phyloP scores from a whole-genome alignment of 1,140 invertebrate species.

The Drosophila burlai region DNA sequence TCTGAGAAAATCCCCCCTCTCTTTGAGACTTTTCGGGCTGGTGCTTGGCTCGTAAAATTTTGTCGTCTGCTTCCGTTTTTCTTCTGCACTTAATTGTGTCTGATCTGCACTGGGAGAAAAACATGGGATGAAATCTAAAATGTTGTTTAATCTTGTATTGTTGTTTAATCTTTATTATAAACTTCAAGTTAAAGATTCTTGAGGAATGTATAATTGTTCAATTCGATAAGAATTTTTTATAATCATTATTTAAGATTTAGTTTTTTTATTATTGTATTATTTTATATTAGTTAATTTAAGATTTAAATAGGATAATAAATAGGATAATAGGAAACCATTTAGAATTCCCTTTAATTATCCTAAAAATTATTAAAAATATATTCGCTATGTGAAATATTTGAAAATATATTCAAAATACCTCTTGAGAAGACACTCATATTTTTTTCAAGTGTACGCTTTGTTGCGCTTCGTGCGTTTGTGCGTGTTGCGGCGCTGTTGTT shows the following conservation, averaged over 20 bases:
- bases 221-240: too few relatives aligned
- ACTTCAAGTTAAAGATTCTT: too few relatives aligned
- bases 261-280: not conserved
- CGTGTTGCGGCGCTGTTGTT: conserved; percentile 46
- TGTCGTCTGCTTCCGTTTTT: conserved; percentile 78
- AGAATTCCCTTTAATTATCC: not conserved
- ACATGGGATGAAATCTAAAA: not conserved
- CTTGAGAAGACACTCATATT: not conserved
- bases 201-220: too few relatives aligned
- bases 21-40: conserved; percentile 16
- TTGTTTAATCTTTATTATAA: too few relatives aligned
- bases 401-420: not conserved
- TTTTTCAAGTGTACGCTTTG: conserved; percentile 2
- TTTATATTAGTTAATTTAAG: too few relatives aligned
- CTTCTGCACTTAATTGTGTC: conserved; percentile 77
- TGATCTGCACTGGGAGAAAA: conserved; percentile 33
- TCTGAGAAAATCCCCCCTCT: conserved; percentile 1
- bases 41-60: conserved; percentile 72
- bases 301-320: too few relatives aligned
- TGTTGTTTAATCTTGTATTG: too few relatives aligned
- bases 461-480: conserved; percentile 9
- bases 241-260: not conserved
- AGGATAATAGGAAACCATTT: too few relatives aligned
- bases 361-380: not conserved
- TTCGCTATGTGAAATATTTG: accelerated